Conservation (phyloP, 2,888 invertebrate species). For the Drosophila subsilvestris region DNA sequence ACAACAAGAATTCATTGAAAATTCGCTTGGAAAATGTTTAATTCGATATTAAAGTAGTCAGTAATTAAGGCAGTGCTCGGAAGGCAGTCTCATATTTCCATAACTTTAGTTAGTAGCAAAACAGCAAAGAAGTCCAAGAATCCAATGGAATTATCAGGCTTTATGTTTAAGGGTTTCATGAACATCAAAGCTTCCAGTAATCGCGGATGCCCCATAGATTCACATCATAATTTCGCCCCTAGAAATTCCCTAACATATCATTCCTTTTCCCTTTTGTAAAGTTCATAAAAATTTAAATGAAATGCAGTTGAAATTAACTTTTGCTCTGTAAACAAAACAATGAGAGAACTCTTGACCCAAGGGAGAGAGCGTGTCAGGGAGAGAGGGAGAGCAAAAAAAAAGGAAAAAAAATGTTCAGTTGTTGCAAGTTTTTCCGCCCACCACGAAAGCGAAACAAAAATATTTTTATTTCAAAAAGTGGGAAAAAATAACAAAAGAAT, state of each 20-base stretch:
- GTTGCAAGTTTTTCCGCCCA: constrained; percentile 24
- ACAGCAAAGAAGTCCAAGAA: no score
- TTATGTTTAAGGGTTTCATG: no score
- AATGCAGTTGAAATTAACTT: constrained; percentile 56
- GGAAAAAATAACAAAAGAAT: constrained; percentile 24
- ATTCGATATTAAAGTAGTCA: no score
- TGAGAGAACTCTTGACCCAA: constrained; percentile 2
- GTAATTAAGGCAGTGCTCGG: no score
- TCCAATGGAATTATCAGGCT: no score
- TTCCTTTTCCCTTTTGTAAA: constrained; percentile 28
- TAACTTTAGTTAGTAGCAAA: no score
- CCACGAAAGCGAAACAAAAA: constrained; percentile 50
- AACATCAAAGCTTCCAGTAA: no score
- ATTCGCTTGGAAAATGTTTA: no score
- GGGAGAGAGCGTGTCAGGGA: neutral
- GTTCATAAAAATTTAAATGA: constrained; percentile 33
- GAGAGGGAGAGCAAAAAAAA: constrained; percentile 11
- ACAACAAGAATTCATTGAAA: no score
- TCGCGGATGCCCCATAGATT: no score
- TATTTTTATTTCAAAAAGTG: constrained; percentile 34
- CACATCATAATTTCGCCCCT: neutral
- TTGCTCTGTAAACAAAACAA: constrained; percentile 21
- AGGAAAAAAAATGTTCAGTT: constrained; percentile 24
- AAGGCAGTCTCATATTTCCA: no score
- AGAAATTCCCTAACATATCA: neutral